Evolutionary conservation across 2,113 vertebrate genomes (phyloP), one percentile per base, ranked within the genome.

Genomic region (Tachysurus vachellii): DNA sequence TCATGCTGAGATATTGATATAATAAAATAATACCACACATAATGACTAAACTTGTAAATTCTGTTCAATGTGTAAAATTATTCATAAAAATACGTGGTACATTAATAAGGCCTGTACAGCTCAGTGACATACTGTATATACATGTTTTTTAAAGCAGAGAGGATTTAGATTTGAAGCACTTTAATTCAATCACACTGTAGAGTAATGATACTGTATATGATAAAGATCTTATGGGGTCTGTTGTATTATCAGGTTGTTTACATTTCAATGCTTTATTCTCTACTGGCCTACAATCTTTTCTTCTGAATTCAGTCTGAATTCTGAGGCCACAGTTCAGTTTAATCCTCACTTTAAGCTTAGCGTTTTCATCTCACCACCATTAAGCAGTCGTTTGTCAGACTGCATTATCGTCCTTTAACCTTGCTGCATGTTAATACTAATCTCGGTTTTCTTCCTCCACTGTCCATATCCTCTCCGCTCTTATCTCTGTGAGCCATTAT

Each of bases 331-430:
- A 3, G 28, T 79, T 56, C n/a, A 36, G 61, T 28, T 56, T 47
- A 80, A 68, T 68, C 59, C 47, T 54, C 75, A n/a, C 47, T 26
- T 56, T 68, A 16, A 17, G 13, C 59, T 36, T 19, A 28, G 28
- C 57, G 9, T 68, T 86, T 68, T 80, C 19, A 77, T 80, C 85
- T 56, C 47, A 0, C 59, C 31, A 56, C 70, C 68, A 85, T 75
- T 57, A 85, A 84, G 13, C 14, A n/a, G 54, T 14, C 17, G 16
- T 68, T 53, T 80, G 44, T 80, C 28, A 23, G 62, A 31, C 75
- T 86, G 47, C 47, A 80, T 80, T 80, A 80, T 64, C 28, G 7
- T 68, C 50, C 61, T 47, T 64, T 31, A 75, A 85, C 71, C 57
- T 76, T 50, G 73, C 4, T n/a, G 57, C 73, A 53, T 61, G n/a